Evolutionary conservation across 2,113 vertebrate species (phyloP).

Genomic region (Ariopsis seemanni): DNA sequence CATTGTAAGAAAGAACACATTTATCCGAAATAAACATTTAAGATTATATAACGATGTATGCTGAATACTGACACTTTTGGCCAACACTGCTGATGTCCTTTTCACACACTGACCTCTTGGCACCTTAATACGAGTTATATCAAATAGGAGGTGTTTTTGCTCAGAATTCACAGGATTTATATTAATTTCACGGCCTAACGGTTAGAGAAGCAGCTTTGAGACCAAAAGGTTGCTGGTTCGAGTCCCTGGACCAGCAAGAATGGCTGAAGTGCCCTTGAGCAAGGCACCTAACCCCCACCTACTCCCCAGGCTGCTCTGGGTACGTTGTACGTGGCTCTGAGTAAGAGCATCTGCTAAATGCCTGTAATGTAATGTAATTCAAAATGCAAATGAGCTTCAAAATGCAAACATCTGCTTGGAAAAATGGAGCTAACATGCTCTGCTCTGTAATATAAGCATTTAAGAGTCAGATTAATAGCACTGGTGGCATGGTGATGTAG

Average conservation of each 20-base stretch:
- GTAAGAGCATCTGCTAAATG: too few relatives aligned
- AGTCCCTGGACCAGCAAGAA: too few relatives aligned
- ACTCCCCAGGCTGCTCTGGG: too few relatives aligned
- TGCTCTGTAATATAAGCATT: neutral
- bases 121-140: neutral
- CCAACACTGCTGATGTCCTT: neutral
- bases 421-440: neutral
- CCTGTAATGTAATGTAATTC: too few relatives aligned
- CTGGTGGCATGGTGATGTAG: too few relatives aligned
- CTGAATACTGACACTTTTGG: neutral
- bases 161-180: neutral
- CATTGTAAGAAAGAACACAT: neutral
- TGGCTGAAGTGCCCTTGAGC: too few relatives aligned
- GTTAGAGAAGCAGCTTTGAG: too few relatives aligned
- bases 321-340: too few relatives aligned
- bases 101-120: neutral
- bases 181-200: too few relatives aligned
- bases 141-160: neutral
- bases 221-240: too few relatives aligned
- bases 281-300: too few relatives aligned
- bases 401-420: neutral
- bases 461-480: neutral
- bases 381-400: neutral
- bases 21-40: neutral
- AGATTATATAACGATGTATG: neutral